phyloP scores from a whole-genome alignment of 2,888 invertebrate species.

The Phyllotreta cruciferae region DNA sequence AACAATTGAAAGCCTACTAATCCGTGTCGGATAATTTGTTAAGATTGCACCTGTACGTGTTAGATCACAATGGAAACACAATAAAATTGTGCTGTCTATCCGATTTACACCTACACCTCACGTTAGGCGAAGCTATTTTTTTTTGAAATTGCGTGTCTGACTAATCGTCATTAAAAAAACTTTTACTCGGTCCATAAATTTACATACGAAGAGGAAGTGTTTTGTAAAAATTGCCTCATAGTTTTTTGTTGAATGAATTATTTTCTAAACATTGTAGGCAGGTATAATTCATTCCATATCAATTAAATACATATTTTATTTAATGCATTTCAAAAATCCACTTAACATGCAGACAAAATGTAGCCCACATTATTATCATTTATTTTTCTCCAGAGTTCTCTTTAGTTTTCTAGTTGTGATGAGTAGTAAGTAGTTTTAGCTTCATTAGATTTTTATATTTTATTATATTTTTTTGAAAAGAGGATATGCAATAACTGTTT shows the following conservation, averaged over 20 bases:
- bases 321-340: no score
- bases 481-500: slow-evolving; percentile 15
- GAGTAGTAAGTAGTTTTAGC: no score
- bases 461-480: no score
- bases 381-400: no score
- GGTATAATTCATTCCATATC: no score
- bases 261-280: not conserved
- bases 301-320: no score
- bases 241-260: slow-evolving; percentile 2
- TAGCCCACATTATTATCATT: no score
- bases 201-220: slow-evolving; percentile 12
- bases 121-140: not conserved
- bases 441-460: no score
- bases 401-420: no score
- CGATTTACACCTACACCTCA: slow-evolving; percentile 18
- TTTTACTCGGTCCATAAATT: slow-evolving; percentile 15
- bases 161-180: slow-evolving; percentile 7
- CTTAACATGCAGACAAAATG: no score
- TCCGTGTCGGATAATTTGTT: slow-evolving; percentile 8
- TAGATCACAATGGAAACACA: slow-evolving; percentile 15
- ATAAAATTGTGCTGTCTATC: not conserved
- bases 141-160: not conserved
- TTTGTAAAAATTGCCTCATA: slow-evolving; percentile 9
- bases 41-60: slow-evolving; percentile 14
- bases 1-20: slow-evolving; percentile 7